phyloP scores from a whole-genome alignment of 2,797 vertebrate genomes.

The Meriones psammophilus region DNA sequence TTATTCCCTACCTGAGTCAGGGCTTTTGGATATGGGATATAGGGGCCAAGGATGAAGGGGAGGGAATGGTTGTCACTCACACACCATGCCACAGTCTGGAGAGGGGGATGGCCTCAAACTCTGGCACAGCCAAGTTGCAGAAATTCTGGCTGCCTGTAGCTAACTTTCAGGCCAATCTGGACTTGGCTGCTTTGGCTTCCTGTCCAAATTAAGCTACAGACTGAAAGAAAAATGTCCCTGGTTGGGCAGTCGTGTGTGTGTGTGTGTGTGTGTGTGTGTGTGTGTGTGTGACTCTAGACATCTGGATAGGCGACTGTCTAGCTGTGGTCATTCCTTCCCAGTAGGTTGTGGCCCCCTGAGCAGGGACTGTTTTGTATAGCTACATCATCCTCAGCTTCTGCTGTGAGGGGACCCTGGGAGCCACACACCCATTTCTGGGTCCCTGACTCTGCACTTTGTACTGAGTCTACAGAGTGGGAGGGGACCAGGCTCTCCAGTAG shows the following conservation, averaged over 20 bases:
- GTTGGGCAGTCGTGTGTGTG: not conserved
- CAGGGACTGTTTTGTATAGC: not conserved
- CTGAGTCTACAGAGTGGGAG: not conserved
- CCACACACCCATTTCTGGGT: not conserved
- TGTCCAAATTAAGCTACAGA: conserved; percentile 42
- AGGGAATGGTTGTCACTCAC: not conserved
- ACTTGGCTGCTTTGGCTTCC: not conserved
- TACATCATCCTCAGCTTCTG: not conserved
- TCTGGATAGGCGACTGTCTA: not conserved
- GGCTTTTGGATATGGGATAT: not conserved
- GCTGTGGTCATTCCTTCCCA: not conserved
- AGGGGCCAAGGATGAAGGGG: not conserved
- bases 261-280: not conserved
- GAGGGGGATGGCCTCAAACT: not conserved
- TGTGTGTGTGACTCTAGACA: not conserved
- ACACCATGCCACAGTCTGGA: not conserved
- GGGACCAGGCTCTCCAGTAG: not conserved
- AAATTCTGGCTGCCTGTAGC: not conserved
- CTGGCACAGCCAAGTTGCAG: not conserved
- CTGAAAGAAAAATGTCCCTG: conserved; percentile 37
- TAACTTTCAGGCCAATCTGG: not conserved
- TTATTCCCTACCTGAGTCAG: not conserved
- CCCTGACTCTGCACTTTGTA: not conserved
- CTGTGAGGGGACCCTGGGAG: not conserved
- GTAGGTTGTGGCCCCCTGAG: not conserved